These are phyloP conservation scores for Campylorhamphus procurvoides DNA, from an alignment of 2,113 vertebrate genomes.

Conservation along the genomic window DNA sequence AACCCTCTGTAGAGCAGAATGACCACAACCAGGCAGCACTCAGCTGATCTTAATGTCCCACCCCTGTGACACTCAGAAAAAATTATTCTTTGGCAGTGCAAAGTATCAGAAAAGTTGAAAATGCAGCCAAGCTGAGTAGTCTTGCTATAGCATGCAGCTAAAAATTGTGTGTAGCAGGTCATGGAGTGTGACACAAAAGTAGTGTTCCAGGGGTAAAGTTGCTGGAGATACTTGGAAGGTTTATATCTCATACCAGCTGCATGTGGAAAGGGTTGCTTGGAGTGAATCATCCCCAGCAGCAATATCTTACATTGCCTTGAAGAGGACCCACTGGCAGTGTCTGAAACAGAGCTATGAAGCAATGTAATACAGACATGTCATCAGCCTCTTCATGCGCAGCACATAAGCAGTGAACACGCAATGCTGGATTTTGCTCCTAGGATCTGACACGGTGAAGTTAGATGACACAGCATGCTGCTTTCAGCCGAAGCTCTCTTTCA, in stretches of 20 bases:
- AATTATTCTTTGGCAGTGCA: neutral
- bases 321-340: neutral
- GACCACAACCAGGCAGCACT: neutral
- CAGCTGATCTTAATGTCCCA: neutral
- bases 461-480: accelerated
- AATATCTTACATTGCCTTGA: neutral
- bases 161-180: neutral
- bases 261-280: neutral
- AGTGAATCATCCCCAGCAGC: neutral
- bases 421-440: neutral
- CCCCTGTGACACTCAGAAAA: neutral
- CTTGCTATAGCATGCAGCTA: neutral
- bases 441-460: neutral
- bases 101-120: neutral
- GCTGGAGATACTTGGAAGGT: neutral
- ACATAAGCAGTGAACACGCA: neutral
- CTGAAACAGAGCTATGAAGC: neutral
- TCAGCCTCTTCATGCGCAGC: neutral
- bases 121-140: neutral
- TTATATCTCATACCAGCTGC: neutral
- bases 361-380: accelerated
- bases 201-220: neutral
- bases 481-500: neutral
- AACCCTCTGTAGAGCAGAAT: neutral
- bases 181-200: neutral